These are phyloP conservation scores for Chorisops tibialis DNA, from an alignment of 2,888 invertebrate species.

Conservation along the genomic window DNA sequence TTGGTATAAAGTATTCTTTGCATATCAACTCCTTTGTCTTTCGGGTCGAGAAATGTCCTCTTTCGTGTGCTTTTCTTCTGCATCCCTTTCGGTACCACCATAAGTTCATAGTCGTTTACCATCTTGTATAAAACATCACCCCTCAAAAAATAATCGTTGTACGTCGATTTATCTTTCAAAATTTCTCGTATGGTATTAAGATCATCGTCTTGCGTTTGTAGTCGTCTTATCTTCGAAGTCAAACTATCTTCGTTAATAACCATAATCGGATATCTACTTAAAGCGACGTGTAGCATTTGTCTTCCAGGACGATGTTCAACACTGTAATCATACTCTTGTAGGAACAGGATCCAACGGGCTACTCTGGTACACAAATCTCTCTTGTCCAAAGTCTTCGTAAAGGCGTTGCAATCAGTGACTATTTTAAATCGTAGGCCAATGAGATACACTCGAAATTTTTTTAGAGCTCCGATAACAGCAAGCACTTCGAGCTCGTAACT, in stretches of 20 bases:
- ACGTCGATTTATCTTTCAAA: background rate
- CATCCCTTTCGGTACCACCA: background rate
- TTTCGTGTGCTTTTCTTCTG: background rate
- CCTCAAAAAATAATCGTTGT: background rate
- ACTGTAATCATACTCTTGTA: too few relatives aligned
- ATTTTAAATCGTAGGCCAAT: conserved; percentile 40
- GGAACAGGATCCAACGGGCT: too few relatives aligned
- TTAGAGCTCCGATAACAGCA: conserved; percentile 41
- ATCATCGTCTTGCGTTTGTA: background rate
- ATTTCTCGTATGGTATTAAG: background rate
- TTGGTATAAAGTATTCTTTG: background rate
- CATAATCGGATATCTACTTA: background rate
- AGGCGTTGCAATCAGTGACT: conserved; percentile 43
- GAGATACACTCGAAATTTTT: conserved; percentile 43
- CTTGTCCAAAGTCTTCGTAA: too few relatives aligned
- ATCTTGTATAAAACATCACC: too few relatives aligned
- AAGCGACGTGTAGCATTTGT: too few relatives aligned
- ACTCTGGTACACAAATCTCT: conserved; percentile 38
- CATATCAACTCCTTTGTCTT: background rate
- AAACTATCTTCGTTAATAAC: background rate
- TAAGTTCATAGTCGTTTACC: too few relatives aligned
- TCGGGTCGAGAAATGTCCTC: background rate
- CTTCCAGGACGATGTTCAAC: conserved; percentile 28
- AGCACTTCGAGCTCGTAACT: conserved; percentile 46
- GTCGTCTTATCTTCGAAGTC: background rate